Percentiles rank a stretch among this genome's conserved stretches.
Conservation (phyloP, 2,797 vertebrate species). For the Platalea minor region DNA sequence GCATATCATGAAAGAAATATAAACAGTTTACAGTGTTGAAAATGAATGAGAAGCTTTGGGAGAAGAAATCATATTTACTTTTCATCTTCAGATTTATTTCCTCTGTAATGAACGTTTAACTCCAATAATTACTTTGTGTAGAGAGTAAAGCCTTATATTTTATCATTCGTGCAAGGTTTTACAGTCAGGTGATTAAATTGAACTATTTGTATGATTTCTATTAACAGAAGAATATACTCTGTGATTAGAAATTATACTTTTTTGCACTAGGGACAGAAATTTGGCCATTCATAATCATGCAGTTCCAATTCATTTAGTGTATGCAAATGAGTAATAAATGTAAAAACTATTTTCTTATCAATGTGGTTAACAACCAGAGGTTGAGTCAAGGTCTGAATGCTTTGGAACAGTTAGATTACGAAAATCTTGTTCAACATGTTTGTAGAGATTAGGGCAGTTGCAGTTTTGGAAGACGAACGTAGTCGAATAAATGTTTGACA, state of each 20-base stretch:
- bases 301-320: constrained; percentile 15
- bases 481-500: neutral
- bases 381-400: neutral
- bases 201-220: constrained; percentile 55
- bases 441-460: neutral
- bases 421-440: neutral
- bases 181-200: constrained; percentile 59
- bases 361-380: neutral
- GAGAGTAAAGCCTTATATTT: constrained; percentile 56
- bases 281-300: neutral
- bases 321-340: neutral
- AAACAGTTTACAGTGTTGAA: constrained; percentile 5
- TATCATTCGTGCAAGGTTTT: constrained; percentile 60
- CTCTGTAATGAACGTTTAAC: constrained; percentile 60
- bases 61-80: constrained; percentile 12
- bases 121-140: constrained; percentile 33
- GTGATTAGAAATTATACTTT: neutral
- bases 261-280: neutral
- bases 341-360: constrained; percentile 13
- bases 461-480: neutral
- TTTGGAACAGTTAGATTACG: neutral
- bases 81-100: constrained; percentile 4
- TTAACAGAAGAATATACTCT: neutral
- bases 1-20: neutral
- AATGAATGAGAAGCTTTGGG: constrained; percentile 17